Conservation (phyloP, 2,888 invertebrate genomes). For the Apantesis nais region DNA sequence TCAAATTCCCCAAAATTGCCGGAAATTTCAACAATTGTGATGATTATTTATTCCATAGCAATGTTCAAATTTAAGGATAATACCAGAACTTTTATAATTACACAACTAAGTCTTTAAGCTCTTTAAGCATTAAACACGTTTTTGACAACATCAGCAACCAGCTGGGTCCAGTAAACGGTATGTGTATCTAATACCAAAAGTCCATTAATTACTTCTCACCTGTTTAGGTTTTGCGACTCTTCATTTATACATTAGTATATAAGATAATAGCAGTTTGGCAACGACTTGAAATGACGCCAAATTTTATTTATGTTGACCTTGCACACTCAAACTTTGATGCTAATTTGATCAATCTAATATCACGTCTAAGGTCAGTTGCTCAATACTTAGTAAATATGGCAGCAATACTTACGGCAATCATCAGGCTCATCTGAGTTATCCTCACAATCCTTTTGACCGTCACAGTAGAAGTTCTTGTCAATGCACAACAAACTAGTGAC, state of each 20-base stretch:
- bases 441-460: constrained; percentile 85
- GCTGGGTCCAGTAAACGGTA: background rate
- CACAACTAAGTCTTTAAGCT: background rate
- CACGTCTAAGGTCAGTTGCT: background rate
- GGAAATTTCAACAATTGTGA: no score
- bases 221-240: no score
- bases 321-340: background rate
- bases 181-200: no score
- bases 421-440: constrained; percentile 87
- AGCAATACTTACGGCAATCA: constrained; percentile 76
- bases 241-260: background rate
- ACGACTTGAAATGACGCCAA: background rate
- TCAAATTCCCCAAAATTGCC: no score
- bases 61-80: background rate
- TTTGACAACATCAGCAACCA: background rate
- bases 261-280: background rate
- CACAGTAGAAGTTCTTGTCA: constrained; percentile 86
- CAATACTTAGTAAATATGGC: background rate
- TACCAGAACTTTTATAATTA: background rate
- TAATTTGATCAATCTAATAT: background rate
- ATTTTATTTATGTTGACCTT: background rate
- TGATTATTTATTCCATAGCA: background rate
- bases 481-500: constrained; percentile 86
- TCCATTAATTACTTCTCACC: background rate
- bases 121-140: background rate